Evolutionary conservation across 2,113 vertebrate species (phyloP).

Genomic region (Ammodytes dubius): DNA sequence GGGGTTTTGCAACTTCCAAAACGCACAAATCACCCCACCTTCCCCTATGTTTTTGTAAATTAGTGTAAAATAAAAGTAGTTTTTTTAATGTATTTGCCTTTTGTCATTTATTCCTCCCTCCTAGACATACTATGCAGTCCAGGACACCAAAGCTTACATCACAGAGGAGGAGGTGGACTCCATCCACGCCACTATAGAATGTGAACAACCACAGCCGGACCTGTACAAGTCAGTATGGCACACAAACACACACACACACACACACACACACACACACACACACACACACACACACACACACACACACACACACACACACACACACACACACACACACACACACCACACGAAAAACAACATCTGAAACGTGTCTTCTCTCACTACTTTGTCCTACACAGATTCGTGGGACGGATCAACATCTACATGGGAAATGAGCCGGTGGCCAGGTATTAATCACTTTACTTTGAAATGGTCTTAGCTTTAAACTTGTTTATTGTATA

Average conservation of each 20-base stretch:
- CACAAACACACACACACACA: neutral
- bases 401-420: conserved; percentile 95
- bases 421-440: conserved; percentile 92
- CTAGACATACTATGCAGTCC: conserved; percentile 95
- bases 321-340: neutral
- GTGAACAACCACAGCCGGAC: conserved; percentile 98
- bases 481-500: neutral
- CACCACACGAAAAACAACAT: neutral
- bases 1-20: too few relatives aligned
- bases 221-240: conserved; percentile 93
- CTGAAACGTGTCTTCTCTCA: neutral
- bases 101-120: neutral
- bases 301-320: neutral
- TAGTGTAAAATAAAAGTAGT: too few relatives aligned
- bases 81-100: too few relatives aligned
- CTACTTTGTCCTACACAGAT: conserved; percentile 82
- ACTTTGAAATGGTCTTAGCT: neutral
- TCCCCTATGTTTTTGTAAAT: too few relatives aligned
- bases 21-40: too few relatives aligned
- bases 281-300: neutral
- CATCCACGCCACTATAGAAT: conserved; percentile 95
- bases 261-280: neutral
- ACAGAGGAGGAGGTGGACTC: conserved; percentile 90
- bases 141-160: conserved; percentile 96
- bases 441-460: conserved; percentile 87